Base-by-base conservation (phyloP, 1,140 invertebrate species). In the Watersipora subatra region DNA sequence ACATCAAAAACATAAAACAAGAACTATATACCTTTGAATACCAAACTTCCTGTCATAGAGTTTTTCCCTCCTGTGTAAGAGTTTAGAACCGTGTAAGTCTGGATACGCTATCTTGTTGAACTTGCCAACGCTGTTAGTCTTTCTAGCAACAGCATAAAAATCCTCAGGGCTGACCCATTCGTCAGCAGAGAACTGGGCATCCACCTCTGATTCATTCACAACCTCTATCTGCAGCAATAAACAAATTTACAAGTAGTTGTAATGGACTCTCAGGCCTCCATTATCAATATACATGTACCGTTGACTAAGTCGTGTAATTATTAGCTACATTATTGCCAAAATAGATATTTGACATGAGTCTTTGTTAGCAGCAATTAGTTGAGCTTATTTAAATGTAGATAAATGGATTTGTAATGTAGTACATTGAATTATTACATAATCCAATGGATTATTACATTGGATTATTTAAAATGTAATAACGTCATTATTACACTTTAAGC, bases 51-150 rank as follows among this genome's bases (percentile, higher is more conserved):
- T 71, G 25, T 72, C 67, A 62, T 70, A 73, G n/a, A 78, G 66
- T 7, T 68, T 63, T 63, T 80, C 78, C 27, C 66, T 66, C 0
- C 66, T 24, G 17, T 63, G 67, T 3, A 66, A 57, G 24, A 72
- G 68, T 63, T 67, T 70, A 22, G 69, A 69, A n/a, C 76, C 75
- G 62, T 72, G 61, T n/a, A 78, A 61, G 61, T 80, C 78, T 28
- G 78, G 78, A 67, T 75, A 80, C 1, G 75, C 75, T 19, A 78
- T n/a, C 64, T 78, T 78, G 66, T 74, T 70, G 69, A 80, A 78
- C 17, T 69, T 69, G 27, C 70, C 74, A 17, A 76, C 74, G 66
- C 75, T 74, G 28, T 67, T 71, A 1, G 77, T 78, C 17, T 68
- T 17, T 0, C 69, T 22, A 1, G 76, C 76, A 57, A 74, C 63